Evolutionary conservation across 2,113 vertebrate genomes (phyloP).

Genomic region (Eptatretus burgeri): DNA sequence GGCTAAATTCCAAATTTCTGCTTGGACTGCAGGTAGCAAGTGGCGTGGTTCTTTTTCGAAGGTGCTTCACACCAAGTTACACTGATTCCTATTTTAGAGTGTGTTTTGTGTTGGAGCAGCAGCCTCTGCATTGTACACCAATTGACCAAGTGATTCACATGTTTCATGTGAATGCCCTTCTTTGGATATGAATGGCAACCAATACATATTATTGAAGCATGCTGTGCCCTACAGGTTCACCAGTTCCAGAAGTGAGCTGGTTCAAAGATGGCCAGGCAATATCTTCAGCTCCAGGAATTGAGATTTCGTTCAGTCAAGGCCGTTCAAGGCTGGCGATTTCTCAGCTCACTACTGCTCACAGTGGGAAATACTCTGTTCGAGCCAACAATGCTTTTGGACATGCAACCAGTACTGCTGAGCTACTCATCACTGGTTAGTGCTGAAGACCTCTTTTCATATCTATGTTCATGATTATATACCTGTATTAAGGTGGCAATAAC

Average conservation of each 20-base stretch:
- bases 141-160: too few species aligned
- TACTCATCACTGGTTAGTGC: slow-evolving; percentile 54
- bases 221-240: slow-evolving; percentile 28
- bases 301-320: slow-evolving; percentile 97
- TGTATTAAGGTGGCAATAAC: neutral
- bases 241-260: slow-evolving; percentile 99
- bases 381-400: slow-evolving; percentile 88
- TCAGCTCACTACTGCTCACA: slow-evolving; percentile 49
- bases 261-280: slow-evolving; percentile 97
- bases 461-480: too few species aligned
- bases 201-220: neutral
- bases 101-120: too few species aligned
- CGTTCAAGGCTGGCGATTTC: slow-evolving; percentile 76
- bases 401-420: slow-evolving; percentile 86
- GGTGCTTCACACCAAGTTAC: too few species aligned
- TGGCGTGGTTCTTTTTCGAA: too few species aligned
- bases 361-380: slow-evolving; percentile 62
- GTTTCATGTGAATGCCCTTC: too few species aligned
- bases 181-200: neutral
- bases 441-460: slow-evolving; percentile 2
- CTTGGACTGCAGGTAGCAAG: too few species aligned
- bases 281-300: slow-evolving; percentile 55
- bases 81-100: too few species aligned
- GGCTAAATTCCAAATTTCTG: too few species aligned
- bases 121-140: too few species aligned